phyloP scores from a whole-genome alignment of 1,140 invertebrate species.

The Saccostrea cuccullata region DNA sequence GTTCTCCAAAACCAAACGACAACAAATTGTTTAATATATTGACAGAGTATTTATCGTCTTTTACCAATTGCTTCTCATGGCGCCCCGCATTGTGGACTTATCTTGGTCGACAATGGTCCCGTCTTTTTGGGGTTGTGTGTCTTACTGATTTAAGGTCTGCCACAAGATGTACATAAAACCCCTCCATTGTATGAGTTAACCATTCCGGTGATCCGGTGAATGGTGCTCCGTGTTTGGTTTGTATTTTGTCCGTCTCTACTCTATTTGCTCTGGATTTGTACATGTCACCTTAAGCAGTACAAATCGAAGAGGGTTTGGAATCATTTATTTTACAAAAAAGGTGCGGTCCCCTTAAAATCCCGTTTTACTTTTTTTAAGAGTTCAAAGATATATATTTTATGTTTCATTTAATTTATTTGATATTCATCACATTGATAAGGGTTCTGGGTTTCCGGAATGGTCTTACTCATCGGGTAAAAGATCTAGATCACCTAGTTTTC shows the following conservation, averaged over 20 bases:
- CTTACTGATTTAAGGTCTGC: conserved; percentile 26
- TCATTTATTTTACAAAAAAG: neutral
- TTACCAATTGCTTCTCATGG: neutral
- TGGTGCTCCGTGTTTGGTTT: conserved; percentile 1
- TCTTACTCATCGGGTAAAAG: neutral
- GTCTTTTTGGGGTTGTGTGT: conserved; percentile 10
- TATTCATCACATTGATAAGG: conserved; percentile 15
- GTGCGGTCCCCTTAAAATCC: neutral
- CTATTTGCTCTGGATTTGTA: conserved; percentile 13
- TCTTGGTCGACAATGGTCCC: conserved; percentile 4
- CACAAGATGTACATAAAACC: conserved; percentile 35
- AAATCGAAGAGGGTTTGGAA: neutral
- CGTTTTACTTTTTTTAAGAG: neutral
- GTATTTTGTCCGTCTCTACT: neutral
- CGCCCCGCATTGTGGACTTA: conserved; percentile 27
- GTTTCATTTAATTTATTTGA: neutral
- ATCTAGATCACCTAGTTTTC: too few relatives aligned
- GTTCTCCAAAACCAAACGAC: neutral
- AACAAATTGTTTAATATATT: conserved; percentile 15
- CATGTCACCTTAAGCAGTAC: neutral
- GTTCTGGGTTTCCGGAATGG: neutral
- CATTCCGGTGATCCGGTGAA: neutral
- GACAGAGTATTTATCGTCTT: conserved; percentile 8
- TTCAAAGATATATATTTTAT: conserved; percentile 25
- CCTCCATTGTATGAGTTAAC: neutral